Conservation (phyloP, 2,113 vertebrate species). For the Isichthys henryi region DNA sequence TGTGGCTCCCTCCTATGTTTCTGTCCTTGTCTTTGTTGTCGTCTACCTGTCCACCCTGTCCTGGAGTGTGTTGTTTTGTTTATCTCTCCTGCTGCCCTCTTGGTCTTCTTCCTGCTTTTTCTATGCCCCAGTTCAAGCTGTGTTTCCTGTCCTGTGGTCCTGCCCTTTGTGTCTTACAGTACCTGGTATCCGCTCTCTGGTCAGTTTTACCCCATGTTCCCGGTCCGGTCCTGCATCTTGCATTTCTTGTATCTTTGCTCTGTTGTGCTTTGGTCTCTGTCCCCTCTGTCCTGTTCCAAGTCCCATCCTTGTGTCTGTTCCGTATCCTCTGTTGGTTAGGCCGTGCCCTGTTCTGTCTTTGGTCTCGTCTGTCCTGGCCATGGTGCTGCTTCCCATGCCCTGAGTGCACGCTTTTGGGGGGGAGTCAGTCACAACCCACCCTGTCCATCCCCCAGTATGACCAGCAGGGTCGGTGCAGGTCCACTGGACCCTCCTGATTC, state of each 20-base stretch:
- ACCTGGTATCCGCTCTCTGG: neutral
- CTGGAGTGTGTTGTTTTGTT: too few species aligned
- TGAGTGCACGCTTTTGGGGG: neutral
- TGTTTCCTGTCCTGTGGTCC: neutral
- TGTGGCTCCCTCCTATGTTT: too few species aligned
- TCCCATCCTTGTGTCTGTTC: neutral
- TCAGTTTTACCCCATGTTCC: neutral
- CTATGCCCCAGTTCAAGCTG: neutral
- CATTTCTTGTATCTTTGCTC: neutral
- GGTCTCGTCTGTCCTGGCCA: neutral
- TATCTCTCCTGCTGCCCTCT: too few species aligned
- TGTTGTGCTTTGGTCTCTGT: neutral
- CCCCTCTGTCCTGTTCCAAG: neutral
- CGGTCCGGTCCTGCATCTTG: neutral
- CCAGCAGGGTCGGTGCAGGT: too few species aligned
- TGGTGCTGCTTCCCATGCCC: neutral
- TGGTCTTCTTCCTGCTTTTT: neutral
- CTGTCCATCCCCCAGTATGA: neutral
- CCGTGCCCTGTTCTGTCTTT: neutral
- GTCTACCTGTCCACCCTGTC: too few species aligned
- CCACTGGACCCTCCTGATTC: too few species aligned
- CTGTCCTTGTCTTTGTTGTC: too few species aligned
- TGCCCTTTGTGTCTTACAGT: neutral
- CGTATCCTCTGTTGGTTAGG: neutral
- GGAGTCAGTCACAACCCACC: neutral